A percentile compares a stretch with the other conserved stretches of the same genome.
Evolutionary conservation across 2,113 vertebrate species (phyloP).

Genomic region (Zosterops hypoxanthus): DNA sequence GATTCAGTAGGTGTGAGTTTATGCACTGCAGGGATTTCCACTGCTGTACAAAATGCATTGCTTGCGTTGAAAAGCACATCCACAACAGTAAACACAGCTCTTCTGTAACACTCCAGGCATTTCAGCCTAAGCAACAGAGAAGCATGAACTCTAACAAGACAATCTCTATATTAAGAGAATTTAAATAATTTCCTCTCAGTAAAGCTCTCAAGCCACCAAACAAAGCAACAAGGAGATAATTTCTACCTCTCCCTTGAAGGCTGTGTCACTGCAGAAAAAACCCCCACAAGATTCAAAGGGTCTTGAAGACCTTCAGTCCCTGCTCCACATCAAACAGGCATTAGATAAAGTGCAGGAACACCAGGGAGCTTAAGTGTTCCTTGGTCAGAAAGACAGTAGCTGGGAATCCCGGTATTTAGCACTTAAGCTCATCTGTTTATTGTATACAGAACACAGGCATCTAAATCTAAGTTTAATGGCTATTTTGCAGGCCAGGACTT

Average conservation of each 20-base stretch:
- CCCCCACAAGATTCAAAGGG: neutral
- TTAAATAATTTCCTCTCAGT: neutral
- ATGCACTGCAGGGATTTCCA: neutral
- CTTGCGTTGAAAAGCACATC: neutral
- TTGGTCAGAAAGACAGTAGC: slow-evolving; percentile 19
- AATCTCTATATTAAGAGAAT: neutral
- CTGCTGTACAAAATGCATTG: neutral
- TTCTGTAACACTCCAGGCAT: neutral
- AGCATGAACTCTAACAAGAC: neutral
- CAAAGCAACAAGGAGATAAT: neutral
- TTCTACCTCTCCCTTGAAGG: neutral
- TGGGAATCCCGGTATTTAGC: slow-evolving; percentile 9
- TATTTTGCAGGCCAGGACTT: neutral
- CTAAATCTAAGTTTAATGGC: slow-evolving; percentile 25
- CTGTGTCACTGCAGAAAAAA: neutral
- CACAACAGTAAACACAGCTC: neutral
- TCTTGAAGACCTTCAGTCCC: neutral
- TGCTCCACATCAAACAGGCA: slow-evolving; percentile 36
- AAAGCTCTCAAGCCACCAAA: neutral
- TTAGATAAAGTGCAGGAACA: slow-evolving; percentile 47
- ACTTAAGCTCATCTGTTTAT: slow-evolving; percentile 37
- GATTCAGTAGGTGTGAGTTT: neutral
- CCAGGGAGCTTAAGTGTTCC: slow-evolving; percentile 49
- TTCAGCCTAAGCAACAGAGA: neutral
- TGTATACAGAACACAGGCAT: slow-evolving; percentile 25